These are phyloP conservation scores for Habrosyne pyritoides DNA, from an alignment of 2,888 invertebrate genomes.

Conservation along the genomic window DNA sequence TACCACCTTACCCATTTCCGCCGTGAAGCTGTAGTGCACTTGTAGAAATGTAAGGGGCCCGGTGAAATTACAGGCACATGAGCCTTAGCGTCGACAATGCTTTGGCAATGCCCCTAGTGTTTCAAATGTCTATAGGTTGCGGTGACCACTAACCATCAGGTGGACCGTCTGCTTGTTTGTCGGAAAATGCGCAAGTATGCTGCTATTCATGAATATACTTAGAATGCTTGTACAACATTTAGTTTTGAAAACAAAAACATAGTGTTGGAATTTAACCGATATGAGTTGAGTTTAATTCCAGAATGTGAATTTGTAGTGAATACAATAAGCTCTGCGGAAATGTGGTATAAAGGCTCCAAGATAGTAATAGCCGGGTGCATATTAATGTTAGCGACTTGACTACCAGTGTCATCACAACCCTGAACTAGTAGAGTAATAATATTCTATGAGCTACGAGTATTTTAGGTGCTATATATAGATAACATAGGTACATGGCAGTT, in stretches of 20 bases:
- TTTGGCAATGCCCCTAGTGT: too few species aligned
- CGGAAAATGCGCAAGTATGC: too few species aligned
- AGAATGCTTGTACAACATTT: not conserved
- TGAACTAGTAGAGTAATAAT: not conserved
- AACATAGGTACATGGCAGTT: too few species aligned
- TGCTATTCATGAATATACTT: too few species aligned
- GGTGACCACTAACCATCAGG: too few species aligned
- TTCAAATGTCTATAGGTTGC: too few species aligned
- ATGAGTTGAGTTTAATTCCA: not conserved
- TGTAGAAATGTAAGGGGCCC: too few species aligned
- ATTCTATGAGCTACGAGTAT: not conserved
- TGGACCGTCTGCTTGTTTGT: too few species aligned
- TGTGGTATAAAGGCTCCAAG: not conserved
- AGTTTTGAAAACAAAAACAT: not conserved
- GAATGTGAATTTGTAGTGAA: not conserved
- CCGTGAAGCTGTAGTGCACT: too few species aligned
- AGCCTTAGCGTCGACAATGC: too few species aligned
- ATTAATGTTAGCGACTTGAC: not conserved
- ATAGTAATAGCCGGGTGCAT: not conserved
- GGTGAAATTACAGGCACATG: too few species aligned
- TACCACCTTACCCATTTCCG: too few species aligned
- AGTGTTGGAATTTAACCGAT: not conserved
- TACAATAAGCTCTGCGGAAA: not conserved
- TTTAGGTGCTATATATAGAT: not conserved
- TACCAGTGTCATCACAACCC: not conserved